Percentiles rank a stretch among this genome's conserved stretches.
Conservation (phyloP, 2,113 vertebrate species). For the Amblyopsis rosae region DNA sequence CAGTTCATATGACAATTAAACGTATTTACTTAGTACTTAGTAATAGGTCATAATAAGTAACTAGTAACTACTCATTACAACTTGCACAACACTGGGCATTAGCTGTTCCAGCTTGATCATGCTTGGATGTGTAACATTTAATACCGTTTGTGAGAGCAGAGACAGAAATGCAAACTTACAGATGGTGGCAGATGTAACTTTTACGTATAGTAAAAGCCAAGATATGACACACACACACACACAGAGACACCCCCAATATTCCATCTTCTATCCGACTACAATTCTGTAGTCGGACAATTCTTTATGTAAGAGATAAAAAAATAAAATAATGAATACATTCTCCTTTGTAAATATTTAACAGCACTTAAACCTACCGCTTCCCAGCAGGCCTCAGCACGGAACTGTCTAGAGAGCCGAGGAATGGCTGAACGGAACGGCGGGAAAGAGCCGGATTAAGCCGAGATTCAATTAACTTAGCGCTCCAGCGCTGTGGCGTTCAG, state of each 20-base stretch:
- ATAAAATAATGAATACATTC: conserved; percentile 69
- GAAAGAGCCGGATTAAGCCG: conserved; percentile 62
- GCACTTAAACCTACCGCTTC: conserved; percentile 70
- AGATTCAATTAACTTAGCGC: conserved; percentile 73
- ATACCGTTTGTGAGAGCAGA: not conserved
- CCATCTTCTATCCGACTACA: not conserved
- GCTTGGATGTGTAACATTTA: not conserved
- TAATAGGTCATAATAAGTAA: too few species aligned
- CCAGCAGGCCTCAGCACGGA: conserved; percentile 42
- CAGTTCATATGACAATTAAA: too few species aligned
- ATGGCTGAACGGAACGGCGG: conserved; percentile 22
- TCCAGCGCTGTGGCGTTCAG: conserved; percentile 56
- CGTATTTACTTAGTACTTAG: too few species aligned
- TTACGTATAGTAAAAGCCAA: too few species aligned
- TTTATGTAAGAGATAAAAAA: conserved; percentile 38
- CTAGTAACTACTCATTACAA: too few species aligned
- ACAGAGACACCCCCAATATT: not conserved
- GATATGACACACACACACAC: too few species aligned
- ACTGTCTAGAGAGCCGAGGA: conserved; percentile 58
- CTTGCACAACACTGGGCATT: not conserved
- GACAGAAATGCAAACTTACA: not conserved
- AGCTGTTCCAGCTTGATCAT: conserved; percentile 10
- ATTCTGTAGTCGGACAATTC: conserved; percentile 30
- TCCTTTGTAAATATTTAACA: conserved; percentile 75
- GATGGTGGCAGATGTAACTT: not conserved